These are phyloP conservation scores for Holothuria glaberrima DNA, from an alignment of 35 echinoderm and acorn worm species.

Conservation along the genomic window DNA sequence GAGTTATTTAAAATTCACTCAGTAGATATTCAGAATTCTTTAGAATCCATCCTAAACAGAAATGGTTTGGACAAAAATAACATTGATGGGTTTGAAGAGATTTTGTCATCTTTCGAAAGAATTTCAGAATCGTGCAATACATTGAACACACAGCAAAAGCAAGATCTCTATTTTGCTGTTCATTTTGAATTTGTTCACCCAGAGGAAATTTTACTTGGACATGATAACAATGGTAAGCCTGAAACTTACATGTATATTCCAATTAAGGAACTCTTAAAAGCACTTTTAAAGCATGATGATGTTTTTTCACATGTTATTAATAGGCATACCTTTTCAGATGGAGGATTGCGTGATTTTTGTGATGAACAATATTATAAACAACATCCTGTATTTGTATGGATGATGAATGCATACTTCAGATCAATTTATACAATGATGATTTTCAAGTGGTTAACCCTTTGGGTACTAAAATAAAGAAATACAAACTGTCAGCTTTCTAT, in stretches of 20 bases:
- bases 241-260: constrained; percentile 52
- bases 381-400: constrained; percentile 56
- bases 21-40: not conserved
- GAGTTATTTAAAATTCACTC: constrained; percentile 10
- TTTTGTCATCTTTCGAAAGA: constrained; percentile 13
- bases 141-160: constrained; percentile 14
- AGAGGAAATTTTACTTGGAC: constrained; percentile 20
- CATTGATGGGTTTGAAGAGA: constrained; percentile 36
- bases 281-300: constrained; percentile 53
- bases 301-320: constrained; percentile 60
- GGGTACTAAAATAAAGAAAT: constrained; percentile 62
- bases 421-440: constrained; percentile 64
- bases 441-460: constrained; percentile 67
- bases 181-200: constrained; percentile 35
- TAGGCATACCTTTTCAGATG: constrained; percentile 45
- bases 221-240: constrained; percentile 14
- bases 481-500: constrained; percentile 57
- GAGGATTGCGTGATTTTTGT: constrained; percentile 61
- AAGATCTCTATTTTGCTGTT: constrained; percentile 12
- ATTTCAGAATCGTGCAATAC: constrained; percentile 21
- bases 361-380: constrained; percentile 41
- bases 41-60: not conserved
- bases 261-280: constrained; percentile 14
- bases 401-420: constrained; percentile 29
- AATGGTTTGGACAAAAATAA: not conserved